Conservation (phyloP, 30 jellyfish, hydroid and myxozoan species). For the Aurelia coerulea region DNA sequence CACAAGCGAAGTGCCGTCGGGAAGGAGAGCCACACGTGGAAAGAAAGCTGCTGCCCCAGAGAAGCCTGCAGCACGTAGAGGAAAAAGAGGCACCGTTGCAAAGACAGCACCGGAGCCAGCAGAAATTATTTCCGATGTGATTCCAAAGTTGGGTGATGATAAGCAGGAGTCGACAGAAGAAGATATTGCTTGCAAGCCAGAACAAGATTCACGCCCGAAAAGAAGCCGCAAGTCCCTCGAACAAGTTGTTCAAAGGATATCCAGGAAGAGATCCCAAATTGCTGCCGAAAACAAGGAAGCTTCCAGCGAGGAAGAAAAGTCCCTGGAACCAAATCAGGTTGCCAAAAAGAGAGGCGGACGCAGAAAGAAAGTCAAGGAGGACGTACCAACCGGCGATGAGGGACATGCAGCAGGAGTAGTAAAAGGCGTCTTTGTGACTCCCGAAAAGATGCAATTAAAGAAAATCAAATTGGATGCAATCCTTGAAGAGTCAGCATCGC, state of each 20-base stretch:
- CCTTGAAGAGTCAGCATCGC: conserved; percentile 31
- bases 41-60: too few relatives aligned
- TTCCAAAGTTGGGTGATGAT: not conserved
- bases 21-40: too few relatives aligned
- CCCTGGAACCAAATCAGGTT: too few relatives aligned
- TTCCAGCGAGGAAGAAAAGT: not conserved
- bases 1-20: too few relatives aligned
- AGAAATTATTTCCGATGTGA: not conserved
- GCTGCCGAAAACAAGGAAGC: not conserved
- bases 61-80: too few relatives aligned
- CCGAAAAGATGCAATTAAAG: not conserved
- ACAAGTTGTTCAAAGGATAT: not conserved
- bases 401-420: conserved; percentile 24
- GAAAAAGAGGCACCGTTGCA: too few relatives aligned
- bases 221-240: not conserved
- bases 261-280: not conserved
- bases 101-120: not conserved
- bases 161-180: not conserved
- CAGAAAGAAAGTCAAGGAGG: too few relatives aligned
- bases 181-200: not conserved
- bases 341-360: too few relatives aligned
- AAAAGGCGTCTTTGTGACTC: conserved; percentile 28
- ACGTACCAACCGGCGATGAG: not conserved
- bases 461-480: conserved; percentile 9
- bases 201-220: not conserved